These are phyloP conservation scores for Rhinogobio ventralis DNA, from an alignment of 2,797 vertebrate genomes.

Conservation along the genomic window DNA sequence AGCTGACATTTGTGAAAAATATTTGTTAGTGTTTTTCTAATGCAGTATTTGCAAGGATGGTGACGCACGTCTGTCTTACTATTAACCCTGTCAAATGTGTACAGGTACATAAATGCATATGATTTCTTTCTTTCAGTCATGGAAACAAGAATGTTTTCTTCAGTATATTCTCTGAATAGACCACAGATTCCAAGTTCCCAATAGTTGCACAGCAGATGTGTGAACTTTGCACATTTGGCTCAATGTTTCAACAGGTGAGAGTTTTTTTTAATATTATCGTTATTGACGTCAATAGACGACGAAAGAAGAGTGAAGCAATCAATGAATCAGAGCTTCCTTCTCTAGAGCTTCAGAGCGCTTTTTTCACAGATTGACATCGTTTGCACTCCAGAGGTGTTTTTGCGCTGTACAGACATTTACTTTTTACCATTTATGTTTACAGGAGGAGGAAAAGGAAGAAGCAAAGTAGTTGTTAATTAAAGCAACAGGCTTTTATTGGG, in stretches of 20 bases:
- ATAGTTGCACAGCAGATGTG: constrained; percentile 14
- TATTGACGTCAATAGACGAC: constrained; percentile 51
- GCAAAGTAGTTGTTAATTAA: background rate
- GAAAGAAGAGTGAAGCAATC: constrained; percentile 49
- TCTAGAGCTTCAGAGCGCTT: background rate
- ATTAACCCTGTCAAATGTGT: background rate
- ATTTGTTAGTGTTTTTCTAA: background rate
- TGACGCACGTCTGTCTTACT: constrained; percentile 16
- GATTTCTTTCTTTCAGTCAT: background rate
- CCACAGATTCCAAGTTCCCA: background rate
- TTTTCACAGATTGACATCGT: background rate
- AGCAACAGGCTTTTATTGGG: background rate
- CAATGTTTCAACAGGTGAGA: constrained; percentile 19
- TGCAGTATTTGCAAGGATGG: background rate
- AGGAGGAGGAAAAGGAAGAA: background rate
- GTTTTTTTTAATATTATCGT: no score
- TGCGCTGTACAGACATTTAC: background rate
- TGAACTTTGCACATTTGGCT: constrained; percentile 25
- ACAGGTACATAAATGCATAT: background rate
- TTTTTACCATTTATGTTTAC: background rate
- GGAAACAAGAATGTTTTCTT: background rate
- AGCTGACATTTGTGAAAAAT: background rate
- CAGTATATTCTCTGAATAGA: background rate
- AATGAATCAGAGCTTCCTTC: constrained; percentile 52
- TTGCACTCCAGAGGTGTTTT: background rate